phyloP scores from a whole-genome alignment of 2,113 vertebrate genomes.

The Himantopus leucocephalus region DNA sequence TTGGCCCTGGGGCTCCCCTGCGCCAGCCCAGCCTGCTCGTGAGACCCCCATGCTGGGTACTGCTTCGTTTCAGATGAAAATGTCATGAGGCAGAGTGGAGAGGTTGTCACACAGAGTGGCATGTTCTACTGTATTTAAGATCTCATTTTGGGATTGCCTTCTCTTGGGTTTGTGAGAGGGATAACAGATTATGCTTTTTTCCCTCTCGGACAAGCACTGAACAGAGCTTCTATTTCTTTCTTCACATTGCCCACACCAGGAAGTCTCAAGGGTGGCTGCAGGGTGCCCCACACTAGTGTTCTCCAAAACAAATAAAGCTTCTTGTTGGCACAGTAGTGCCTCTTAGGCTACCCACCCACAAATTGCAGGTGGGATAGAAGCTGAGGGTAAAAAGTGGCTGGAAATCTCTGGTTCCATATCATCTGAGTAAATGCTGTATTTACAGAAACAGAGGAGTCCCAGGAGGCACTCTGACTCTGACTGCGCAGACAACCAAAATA shows the following conservation, averaged over 20 bases:
- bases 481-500: not conserved
- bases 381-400: not conserved
- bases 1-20: not conserved
- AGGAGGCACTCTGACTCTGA: not conserved
- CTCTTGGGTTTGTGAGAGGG: not conserved
- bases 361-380: not conserved
- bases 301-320: not conserved
- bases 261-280: not conserved
- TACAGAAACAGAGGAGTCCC: not conserved
- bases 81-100: not conserved
- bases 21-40: not conserved
- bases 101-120: not conserved
- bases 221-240: not conserved
- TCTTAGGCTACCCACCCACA: not conserved
- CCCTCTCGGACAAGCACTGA: not conserved
- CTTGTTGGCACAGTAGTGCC: not conserved
- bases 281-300: not conserved
- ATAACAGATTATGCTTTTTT: not conserved
- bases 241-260: not conserved
- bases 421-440: not conserved
- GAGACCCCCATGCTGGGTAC: not conserved
- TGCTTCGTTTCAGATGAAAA: not conserved
- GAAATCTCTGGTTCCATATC: not conserved
- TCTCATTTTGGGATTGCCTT: not conserved
- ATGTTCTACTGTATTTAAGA: not conserved